Base-by-base conservation (phyloP, 2,888 invertebrate genomes). In the Diadegma fenestrale region DNA sequence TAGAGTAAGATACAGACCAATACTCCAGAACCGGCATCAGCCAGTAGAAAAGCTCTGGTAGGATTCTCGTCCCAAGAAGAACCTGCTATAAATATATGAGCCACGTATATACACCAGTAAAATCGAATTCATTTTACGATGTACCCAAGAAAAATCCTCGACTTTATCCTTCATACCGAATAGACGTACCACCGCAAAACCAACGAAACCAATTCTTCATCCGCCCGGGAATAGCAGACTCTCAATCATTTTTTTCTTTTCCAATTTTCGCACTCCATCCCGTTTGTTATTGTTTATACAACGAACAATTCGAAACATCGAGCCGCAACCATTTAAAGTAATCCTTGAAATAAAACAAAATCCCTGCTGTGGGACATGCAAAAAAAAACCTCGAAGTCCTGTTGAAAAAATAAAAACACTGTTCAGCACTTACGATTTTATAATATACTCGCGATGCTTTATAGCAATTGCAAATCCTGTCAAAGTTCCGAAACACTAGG, bases 61-160 rank as follows among this genome's bases (percentile, higher is more conserved):
- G 78, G 26, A 22, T 69, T 63, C 45, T 30, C 45, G 12, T 69
- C 58, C 45, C 68, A 43, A 58, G 58, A 45, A 69, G 73, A 77
- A 75, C 64, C 54, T 45, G 75, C 79, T 68, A 45, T 79, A 63
- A 37, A 37, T 76, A 43, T 72, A 45, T 33, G 22, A 19, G 48
- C n/a, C 12, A 19, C 37, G 26, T 66, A 17, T 69, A 68, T 69
- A 68, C 22, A 75, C 41, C 48, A 54, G 61, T 51, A 77, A 73
- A 41, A 69, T 63, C 58, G 82, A 88, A 88, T 88, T 84, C 81
- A 88, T 88, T 88, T 87, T 85, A 86, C 80, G 83, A 81, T 73
- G 41, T 69, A 68, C 75, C 79, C 73, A 77, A 85, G 80, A 71
- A 87, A 87, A 88, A 58, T 85, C 85, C 82, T 61, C 68, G 78